A percentile compares a stretch with the other conserved stretches of the same genome.
Evolutionary conservation across 2,888 invertebrate genomes (phyloP).

Genomic region (Ptychoptera contaminata): DNA sequence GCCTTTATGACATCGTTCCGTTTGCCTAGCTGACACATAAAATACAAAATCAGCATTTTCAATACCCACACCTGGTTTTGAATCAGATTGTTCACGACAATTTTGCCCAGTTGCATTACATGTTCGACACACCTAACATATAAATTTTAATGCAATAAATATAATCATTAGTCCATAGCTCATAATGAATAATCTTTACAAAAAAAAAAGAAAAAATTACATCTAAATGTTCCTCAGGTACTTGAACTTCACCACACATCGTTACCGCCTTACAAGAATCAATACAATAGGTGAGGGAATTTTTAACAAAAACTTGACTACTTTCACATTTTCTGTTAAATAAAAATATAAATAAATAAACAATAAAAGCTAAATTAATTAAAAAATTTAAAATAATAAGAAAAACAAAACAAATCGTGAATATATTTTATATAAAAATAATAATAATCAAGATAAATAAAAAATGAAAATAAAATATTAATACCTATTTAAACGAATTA

Average conservation of each 20-base stretch:
- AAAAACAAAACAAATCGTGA: no score
- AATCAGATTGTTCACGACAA: constrained; percentile 44
- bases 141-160: constrained; percentile 1
- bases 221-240: constrained; percentile 86
- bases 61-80: constrained; percentile 48
- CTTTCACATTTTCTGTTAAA: constrained; percentile 69
- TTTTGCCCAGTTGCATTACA: constrained; percentile 77
- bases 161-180: neutral
- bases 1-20: constrained; percentile 79
- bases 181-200: neutral
- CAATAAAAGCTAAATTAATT: neutral
- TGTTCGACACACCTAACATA: constrained; percentile 68
- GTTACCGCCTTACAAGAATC: constrained; percentile 67
- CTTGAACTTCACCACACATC: constrained; percentile 90
- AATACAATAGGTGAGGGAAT: constrained; percentile 74
- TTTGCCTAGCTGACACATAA: constrained; percentile 90
- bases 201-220: constrained; percentile 37
- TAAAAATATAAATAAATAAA: neutral
- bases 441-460: neutral
- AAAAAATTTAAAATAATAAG: constrained; percentile 1
- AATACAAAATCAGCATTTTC: constrained; percentile 85
- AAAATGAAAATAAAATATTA: constrained; percentile 4
- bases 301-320: constrained; percentile 72
- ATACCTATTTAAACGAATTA: constrained; percentile 78
- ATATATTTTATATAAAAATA: neutral